A percentile compares a stretch with the other conserved stretches of the same genome.
These are phyloP conservation scores for Sclerurus mexicanus DNA, from an alignment of 2,113 vertebrate species.

Conservation along the genomic window DNA sequence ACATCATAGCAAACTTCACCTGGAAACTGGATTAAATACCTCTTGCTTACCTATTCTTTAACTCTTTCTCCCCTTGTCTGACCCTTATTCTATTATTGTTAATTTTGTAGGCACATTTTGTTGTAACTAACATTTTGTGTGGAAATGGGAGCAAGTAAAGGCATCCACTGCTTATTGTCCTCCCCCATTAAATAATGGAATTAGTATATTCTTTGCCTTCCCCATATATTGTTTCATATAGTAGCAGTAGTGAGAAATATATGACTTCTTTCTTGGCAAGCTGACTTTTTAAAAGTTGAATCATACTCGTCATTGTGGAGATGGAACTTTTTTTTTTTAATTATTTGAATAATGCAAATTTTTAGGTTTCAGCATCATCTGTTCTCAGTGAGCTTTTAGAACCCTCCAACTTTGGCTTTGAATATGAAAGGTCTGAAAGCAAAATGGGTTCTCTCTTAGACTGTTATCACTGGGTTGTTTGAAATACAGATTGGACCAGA, in stretches of 20 bases:
- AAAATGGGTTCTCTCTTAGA: neutral
- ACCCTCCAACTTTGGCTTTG: neutral
- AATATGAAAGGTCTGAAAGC: constrained; percentile 10
- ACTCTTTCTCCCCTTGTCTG: neutral
- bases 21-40: neutral
- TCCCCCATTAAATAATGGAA: neutral
- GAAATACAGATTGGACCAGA: constrained; percentile 1
- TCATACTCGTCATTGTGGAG: neutral
- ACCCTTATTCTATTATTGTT: neutral
- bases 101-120: neutral
- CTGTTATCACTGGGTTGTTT: neutral
- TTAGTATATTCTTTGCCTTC: neutral
- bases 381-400: neutral
- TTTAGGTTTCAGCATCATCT: neutral
- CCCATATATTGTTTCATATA: neutral
- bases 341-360: neutral
- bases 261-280: neutral
- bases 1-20: neutral
- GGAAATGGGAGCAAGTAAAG: neutral
- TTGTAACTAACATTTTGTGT: neutral
- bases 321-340: neutral
- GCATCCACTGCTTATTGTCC: neutral
- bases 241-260: neutral
- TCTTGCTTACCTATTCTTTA: neutral
- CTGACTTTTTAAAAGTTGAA: neutral